Evolutionary conservation across 2,888 invertebrate genomes (phyloP), one percentile per base, ranked within the genome.

Genomic region (Athetis lepigone): DNA sequence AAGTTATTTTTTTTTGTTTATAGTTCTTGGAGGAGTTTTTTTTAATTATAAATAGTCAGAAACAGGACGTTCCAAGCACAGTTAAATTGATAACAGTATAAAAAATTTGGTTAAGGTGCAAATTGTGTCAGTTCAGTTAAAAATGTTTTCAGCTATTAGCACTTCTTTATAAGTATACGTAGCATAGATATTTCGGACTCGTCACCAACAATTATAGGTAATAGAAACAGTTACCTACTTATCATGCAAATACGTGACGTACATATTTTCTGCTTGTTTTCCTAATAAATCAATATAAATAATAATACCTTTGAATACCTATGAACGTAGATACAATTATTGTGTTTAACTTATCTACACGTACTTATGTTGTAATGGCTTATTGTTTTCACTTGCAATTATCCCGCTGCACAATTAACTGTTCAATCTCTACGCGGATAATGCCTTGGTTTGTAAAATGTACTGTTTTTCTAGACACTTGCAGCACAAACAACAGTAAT

Each of bases 151-250:
- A 18, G 8, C 36, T 50, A 56, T 51, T 52, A 73, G 16, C 37
- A 46, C 21, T 19, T 18, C n/a, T 11, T 27, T n/a, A n/a, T n/a
- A n/a, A n/a, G n/a, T n/a, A n/a, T n/a, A 3, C 33, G 13, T 33
- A 3, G 13, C 4, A 29, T 23, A 60, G 4, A 55, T 21, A 74
- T 70, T 54, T 60, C 19, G 45, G 54, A 2, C 21, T 59, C 23
- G 43, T 58, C 43, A 37, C 33, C 8, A 21, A 33, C 57, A 37
- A 36, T 36, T 45, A 50, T 59, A 52, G n/a, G n/a, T n/a, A n/a
- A 52, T 27, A 66, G 47, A 33, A 70, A 70, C 45, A 60, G 49
- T 68, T 67, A n/a, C n/a, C n/a, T n/a, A n/a, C n/a, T n/a, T n/a
- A 60, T 73, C 54, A 74, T 59, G 54, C 21, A 46, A 74, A 68